phyloP scores from a whole-genome alignment of 2,113 vertebrate genomes.

The Poicephalus meyeri region DNA sequence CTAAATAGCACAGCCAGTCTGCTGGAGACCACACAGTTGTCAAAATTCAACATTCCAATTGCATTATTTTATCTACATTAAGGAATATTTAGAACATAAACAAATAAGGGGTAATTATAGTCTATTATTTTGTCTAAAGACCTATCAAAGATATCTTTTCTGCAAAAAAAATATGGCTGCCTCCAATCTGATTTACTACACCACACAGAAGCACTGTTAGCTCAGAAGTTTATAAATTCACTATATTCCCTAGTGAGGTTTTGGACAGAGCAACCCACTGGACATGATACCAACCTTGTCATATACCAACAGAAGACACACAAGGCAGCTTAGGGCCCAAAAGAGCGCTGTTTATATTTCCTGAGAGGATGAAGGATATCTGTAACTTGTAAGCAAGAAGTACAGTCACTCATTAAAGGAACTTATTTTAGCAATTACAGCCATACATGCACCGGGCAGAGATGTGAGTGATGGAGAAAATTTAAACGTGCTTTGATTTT shows the following conservation, averaged over 20 bases:
- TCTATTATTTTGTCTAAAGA: neutral
- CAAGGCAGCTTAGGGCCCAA: neutral
- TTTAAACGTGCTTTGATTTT: constrained; percentile 9
- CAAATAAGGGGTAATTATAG: neutral
- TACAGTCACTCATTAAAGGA: neutral
- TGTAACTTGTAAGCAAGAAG: neutral
- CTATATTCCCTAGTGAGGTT: neutral
- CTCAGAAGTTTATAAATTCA: neutral
- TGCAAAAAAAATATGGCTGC: neutral
- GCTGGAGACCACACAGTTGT: neutral
- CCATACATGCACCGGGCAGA: neutral
- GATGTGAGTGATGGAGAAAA: neutral
- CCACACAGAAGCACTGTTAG: neutral
- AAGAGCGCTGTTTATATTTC: neutral
- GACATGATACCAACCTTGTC: neutral
- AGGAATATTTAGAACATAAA: constrained; percentile 10
- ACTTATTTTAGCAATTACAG: neutral
- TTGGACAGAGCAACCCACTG: neutral
- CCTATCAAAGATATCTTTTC: neutral
- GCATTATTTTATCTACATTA: neutral
- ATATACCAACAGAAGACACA: neutral
- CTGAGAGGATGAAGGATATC: neutral
- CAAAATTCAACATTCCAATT: neutral
- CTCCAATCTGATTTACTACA: neutral
- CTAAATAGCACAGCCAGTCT: neutral